phyloP scores from a whole-genome alignment of 2,113 vertebrate genomes.

The Barnardius zonarius region DNA sequence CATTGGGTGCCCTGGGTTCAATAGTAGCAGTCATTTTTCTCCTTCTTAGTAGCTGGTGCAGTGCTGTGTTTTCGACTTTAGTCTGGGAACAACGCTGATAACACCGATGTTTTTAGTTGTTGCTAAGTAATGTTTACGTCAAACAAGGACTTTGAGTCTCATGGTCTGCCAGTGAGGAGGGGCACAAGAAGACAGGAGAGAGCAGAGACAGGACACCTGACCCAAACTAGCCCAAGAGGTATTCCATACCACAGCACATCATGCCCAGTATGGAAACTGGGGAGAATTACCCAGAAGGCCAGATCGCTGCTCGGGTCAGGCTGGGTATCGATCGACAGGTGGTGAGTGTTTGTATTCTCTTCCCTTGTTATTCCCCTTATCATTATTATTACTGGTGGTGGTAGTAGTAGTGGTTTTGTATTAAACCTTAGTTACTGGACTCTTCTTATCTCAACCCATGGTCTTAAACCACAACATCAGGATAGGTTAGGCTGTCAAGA shows the following conservation, averaged over 20 bases:
- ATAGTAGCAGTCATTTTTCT: neutral
- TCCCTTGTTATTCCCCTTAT: neutral
- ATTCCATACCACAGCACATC: neutral
- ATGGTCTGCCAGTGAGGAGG: neutral
- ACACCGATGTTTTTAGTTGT: neutral
- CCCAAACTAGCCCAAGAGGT: neutral
- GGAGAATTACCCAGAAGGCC: neutral
- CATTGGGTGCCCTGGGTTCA: neutral
- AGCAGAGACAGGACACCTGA: neutral
- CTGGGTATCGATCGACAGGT: neutral
- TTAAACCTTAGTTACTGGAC: neutral
- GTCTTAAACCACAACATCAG: neutral
- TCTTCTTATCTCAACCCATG: neutral
- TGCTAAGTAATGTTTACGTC: neutral
- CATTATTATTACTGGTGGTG: neutral
- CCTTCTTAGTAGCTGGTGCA: neutral
- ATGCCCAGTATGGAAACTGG: neutral
- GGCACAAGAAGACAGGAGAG: neutral
- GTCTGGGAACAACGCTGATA: neutral
- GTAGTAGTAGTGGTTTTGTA: neutral
- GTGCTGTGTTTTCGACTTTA: neutral
- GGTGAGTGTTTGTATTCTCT: neutral
- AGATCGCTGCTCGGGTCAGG: neutral
- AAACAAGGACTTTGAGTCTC: neutral
- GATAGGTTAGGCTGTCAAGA: neutral